phyloP scores from a whole-genome alignment of 2,888 invertebrate species.

The Euproctis similis region DNA sequence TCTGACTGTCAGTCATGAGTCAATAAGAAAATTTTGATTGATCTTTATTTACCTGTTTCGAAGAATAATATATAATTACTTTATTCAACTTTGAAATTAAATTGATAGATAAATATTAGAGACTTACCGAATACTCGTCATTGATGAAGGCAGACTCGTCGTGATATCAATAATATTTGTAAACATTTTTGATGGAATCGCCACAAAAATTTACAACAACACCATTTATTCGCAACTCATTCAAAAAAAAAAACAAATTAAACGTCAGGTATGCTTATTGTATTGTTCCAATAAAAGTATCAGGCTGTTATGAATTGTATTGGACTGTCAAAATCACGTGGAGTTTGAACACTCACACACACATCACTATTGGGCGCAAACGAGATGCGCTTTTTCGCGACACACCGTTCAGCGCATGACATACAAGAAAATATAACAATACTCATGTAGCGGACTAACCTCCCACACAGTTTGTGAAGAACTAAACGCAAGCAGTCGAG shows the following conservation, averaged over 20 bases:
- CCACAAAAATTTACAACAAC: constrained; percentile 42
- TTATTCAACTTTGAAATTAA: no score
- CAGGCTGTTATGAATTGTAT: constrained; percentile 45
- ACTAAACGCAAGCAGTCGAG: constrained; percentile 71
- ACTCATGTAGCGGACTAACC: constrained; percentile 71
- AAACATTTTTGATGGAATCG: constrained; percentile 37
- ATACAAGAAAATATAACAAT: constrained; percentile 57
- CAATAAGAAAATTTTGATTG: constrained; percentile 14
- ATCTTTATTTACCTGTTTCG: constrained; percentile 5
- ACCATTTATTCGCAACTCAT: constrained; percentile 29
- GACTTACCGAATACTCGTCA: constrained; percentile 61
- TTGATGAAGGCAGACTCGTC: constrained; percentile 38
- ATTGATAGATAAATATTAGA: constrained; percentile 23
- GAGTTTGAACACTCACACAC: constrained; percentile 43
- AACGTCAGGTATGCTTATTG: no score
- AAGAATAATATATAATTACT: no score
- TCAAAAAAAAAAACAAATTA: no score
- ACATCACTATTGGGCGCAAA: constrained; percentile 38
- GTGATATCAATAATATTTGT: constrained; percentile 28
- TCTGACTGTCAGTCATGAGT: constrained; percentile 9
- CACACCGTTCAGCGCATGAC: constrained; percentile 58
- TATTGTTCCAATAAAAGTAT: constrained; percentile 38
- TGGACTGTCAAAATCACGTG: constrained; percentile 71
- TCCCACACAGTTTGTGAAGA: constrained; percentile 74
- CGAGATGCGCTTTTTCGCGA: constrained; percentile 57